Conservation (phyloP, 2,888 invertebrate genomes). For the Smittia aterrima region DNA sequence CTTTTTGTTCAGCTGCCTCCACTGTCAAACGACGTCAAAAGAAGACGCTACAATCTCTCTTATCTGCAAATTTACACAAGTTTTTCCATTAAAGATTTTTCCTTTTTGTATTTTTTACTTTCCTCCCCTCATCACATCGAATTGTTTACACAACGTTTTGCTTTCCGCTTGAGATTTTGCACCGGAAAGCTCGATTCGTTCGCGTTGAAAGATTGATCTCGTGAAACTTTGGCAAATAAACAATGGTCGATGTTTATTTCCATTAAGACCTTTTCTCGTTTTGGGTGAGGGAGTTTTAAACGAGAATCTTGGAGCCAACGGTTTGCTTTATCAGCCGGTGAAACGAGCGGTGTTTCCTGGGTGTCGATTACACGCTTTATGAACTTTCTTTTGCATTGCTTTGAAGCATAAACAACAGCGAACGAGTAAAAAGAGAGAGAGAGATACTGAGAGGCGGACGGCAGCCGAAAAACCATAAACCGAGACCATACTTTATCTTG, state of each 20-base stretch:
- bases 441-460: no score
- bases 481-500: constrained; percentile 23
- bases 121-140: background rate
- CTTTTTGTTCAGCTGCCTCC: background rate
- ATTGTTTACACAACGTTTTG: background rate
- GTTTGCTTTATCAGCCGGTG: background rate
- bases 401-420: background rate
- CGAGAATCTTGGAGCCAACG: no score
- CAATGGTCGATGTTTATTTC: constrained; percentile 16
- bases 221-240: constrained; percentile 34
- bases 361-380: background rate
- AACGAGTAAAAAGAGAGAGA: background rate
- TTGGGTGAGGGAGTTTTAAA: background rate
- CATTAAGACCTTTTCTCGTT: constrained; percentile 16
- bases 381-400: background rate
- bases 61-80: constrained; percentile 32
- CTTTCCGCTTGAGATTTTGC: background rate
- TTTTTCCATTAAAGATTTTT: constrained; percentile 35
- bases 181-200: constrained; percentile 20
- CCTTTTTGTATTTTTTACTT: background rate
- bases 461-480: background rate
- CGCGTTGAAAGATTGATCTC: constrained; percentile 24
- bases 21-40: background rate
- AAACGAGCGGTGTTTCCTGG: background rate
- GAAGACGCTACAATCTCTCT: background rate